These are phyloP conservation scores for Megaleporinus macrocephalus DNA, from an alignment of 2,113 vertebrate species.

Conservation along the genomic window DNA sequence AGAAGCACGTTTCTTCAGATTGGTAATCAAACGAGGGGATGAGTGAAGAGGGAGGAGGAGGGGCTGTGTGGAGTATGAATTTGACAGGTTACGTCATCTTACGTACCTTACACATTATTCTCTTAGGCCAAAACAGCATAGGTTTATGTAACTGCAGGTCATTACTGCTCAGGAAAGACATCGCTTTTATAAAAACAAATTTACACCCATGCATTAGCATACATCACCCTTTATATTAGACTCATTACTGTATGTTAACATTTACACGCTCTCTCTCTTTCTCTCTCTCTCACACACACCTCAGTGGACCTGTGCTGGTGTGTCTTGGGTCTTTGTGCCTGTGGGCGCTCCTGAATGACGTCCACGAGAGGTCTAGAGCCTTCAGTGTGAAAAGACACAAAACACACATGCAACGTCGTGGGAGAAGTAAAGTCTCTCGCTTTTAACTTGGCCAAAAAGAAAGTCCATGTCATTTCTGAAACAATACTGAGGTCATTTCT, in stretches of 20 bases:
- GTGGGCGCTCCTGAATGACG: slow-evolving; percentile 52
- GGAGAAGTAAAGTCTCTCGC: neutral
- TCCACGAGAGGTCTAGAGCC: slow-evolving; percentile 40
- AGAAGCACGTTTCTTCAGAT: no score
- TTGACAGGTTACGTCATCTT: no score
- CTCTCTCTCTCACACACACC: slow-evolving; percentile 1
- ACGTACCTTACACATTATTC: no score
- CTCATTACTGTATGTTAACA: slow-evolving; percentile 24
- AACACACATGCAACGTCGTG: slow-evolving; percentile 16
- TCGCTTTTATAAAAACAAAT: neutral
- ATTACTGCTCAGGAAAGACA: no score
- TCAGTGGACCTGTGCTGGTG: slow-evolving; percentile 24
- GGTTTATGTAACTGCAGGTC: neutral
- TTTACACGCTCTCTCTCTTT: neutral
- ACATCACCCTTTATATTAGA: neutral
- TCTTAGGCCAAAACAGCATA: neutral
- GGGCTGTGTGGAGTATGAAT: no score
- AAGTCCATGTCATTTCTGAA: neutral
- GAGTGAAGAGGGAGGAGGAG: no score
- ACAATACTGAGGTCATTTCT: neutral
- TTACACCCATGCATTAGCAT: neutral
- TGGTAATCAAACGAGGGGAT: no score
- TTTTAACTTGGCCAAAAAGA: neutral
- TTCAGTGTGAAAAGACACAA: slow-evolving; percentile 39
- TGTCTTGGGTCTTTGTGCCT: slow-evolving; percentile 33